phyloP scores from a whole-genome alignment of 2,113 vertebrate genomes.

The Notothenia coriiceps region DNA sequence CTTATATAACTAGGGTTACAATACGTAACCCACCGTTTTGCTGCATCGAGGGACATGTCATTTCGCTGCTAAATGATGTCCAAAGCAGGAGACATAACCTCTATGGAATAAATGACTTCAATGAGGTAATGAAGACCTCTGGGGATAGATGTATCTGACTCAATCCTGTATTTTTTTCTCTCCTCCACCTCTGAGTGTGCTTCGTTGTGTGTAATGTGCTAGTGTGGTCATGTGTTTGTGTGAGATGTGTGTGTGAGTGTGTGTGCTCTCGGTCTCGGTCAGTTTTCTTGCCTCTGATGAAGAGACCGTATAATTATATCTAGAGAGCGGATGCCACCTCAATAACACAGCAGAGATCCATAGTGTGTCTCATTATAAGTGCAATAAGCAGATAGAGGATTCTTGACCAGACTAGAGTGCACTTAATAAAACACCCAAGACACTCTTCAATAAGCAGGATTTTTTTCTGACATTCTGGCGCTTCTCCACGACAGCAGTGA shows the following conservation, averaged over 20 bases:
- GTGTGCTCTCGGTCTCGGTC: slow-evolving; percentile 16
- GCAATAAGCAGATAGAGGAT: slow-evolving; percentile 66
- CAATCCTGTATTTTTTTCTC: slow-evolving; percentile 19
- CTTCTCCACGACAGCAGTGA: not conserved
- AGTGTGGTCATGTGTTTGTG: not conserved
- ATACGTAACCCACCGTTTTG: no score
- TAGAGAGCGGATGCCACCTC: slow-evolving; percentile 33
- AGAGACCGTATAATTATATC: slow-evolving; percentile 52
- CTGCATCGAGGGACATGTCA: slow-evolving; percentile 39
- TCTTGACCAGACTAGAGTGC: slow-evolving; percentile 66
- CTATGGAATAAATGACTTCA: slow-evolving; percentile 70
- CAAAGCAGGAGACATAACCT: slow-evolving; percentile 51
- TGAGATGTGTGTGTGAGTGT: not conserved
- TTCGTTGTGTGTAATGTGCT: not conserved
- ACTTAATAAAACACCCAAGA: slow-evolving; percentile 68
- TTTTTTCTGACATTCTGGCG: slow-evolving; percentile 19
- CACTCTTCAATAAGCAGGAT: slow-evolving; percentile 51
- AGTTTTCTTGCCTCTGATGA: slow-evolving; percentile 41
- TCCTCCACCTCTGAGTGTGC: not conserved
- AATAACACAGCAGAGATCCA: slow-evolving; percentile 19
- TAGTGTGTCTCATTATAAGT: slow-evolving; percentile 41
- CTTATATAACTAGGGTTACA: no score
- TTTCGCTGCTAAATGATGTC: slow-evolving; percentile 65
- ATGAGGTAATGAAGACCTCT: slow-evolving; percentile 74
- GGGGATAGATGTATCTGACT: slow-evolving; percentile 56